Evolutionary conservation across 2,797 vertebrate species (phyloP).

Genomic region (Danio albolineatus): DNA sequence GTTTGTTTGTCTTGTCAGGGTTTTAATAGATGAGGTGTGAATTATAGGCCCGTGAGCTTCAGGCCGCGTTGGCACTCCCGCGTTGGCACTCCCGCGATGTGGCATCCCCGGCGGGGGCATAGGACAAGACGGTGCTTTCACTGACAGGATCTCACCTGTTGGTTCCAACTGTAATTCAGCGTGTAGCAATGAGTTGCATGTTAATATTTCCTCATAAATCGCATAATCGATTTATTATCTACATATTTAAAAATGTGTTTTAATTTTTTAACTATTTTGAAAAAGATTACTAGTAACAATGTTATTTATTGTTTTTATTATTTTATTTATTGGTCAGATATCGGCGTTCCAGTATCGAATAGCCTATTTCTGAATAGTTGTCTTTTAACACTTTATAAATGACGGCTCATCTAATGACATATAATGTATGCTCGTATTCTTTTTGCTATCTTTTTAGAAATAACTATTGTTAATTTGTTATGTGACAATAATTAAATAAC

Average conservation of each 20-base stretch:
- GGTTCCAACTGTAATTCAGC: background rate
- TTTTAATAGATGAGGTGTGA: background rate
- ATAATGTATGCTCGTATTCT: background rate
- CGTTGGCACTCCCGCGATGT: too few species aligned
- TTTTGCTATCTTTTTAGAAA: background rate
- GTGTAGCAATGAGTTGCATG: background rate
- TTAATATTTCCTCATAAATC: background rate
- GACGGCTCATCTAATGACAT: background rate
- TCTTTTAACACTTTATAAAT: background rate
- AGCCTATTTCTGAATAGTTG: background rate
- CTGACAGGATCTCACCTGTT: constrained; percentile 17
- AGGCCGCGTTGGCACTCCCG: constrained; percentile 23
- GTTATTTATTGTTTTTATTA: too few species aligned
- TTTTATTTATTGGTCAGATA: too few species aligned
- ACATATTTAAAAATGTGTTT: background rate
- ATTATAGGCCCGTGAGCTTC: background rate
- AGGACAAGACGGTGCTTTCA: constrained; percentile 65
- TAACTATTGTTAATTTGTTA: background rate
- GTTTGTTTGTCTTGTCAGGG: background rate
- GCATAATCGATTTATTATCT: background rate
- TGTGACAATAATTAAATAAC: background rate
- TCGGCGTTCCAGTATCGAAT: background rate
- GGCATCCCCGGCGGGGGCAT: constrained; percentile 59
- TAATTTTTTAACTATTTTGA: background rate
- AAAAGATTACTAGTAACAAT: too few species aligned